Evolutionary conservation across 2,113 vertebrate species (phyloP), one percentile per base, ranked within the genome.

Genomic region (Bambusicola thoracicus): DNA sequence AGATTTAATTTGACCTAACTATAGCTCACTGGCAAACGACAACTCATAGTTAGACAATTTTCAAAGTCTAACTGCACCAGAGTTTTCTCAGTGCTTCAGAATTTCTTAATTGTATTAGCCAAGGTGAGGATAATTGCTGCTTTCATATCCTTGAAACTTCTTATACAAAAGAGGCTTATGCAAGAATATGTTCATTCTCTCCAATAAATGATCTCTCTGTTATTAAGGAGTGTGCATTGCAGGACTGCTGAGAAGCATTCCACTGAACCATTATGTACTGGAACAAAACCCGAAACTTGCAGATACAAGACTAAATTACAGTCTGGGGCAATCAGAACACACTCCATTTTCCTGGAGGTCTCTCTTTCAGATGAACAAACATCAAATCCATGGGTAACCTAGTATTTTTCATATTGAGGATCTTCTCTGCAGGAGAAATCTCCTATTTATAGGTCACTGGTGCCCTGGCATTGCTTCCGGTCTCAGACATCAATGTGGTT

Each of bases 91-190:
- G 92, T 69, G 74, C 72, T 85, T 95, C 67, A 92, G 89, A 89
- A 92, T 92, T 93, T 92, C 94, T 96, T 96, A 96, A 96, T 96
- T 96, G 87, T 92, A 96, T 95, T 96, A 94, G 84, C 94, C 81
- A 92, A 91, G 84, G 95, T 96, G 91, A 94, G 89, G 86, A 93
- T 95, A 96, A 96, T 95, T 95, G 94, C 91, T 91, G 94, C 95
- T 93, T 96, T 96, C 95, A 91, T 92, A 92, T 63, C 78, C 92
- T 85, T 92, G 94, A 92, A 92, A 89, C 81, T 91, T 73, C 81
- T 92, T 55, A n/a, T 80, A 96, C 92, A 96, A 95, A 96, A 94
- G 91, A 91, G 85, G 84, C 93, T 96, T 96, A 93, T 96, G 91
- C 89, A 95, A 95, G 94, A 92, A 87, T 91, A 82, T 96, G 79